Conservation (phyloP, 2,113 vertebrate species). For the Kryptolebias marmoratus region DNA sequence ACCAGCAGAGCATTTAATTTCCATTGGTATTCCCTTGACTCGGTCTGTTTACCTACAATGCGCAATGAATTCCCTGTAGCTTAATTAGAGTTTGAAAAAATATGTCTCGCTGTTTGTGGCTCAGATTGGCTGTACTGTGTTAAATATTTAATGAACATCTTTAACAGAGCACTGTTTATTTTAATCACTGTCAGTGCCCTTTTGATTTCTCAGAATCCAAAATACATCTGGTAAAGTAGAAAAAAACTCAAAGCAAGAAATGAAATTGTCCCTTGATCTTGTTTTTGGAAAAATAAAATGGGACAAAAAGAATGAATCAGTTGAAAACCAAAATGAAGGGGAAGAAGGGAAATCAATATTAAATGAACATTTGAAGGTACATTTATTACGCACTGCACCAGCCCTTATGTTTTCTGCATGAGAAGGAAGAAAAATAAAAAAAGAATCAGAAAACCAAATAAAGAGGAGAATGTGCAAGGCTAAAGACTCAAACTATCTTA, state of each 20-base stretch:
- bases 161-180: slow-evolving; percentile 78
- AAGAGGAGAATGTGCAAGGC: slow-evolving; percentile 46
- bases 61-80: slow-evolving; percentile 81
- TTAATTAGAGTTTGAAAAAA: slow-evolving; percentile 82
- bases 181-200: slow-evolving; percentile 69
- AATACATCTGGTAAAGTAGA: slow-evolving; percentile 59
- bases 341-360: neutral
- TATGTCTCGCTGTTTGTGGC: slow-evolving; percentile 73
- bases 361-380: slow-evolving; percentile 16
- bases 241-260: slow-evolving; percentile 4
- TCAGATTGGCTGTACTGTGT: slow-evolving; percentile 72
- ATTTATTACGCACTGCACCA: slow-evolving; percentile 25
- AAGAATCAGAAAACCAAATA: slow-evolving; percentile 33
- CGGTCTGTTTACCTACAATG: slow-evolving; percentile 83
- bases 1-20: slow-evolving; percentile 79
- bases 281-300: neutral
- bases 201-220: slow-evolving; percentile 53
- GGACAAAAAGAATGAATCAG: neutral
- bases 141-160: slow-evolving; percentile 82
- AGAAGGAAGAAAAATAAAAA: slow-evolving; percentile 10
- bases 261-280: neutral
- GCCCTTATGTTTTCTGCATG: slow-evolving; percentile 28
- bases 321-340: neutral
- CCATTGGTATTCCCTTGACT: slow-evolving; percentile 77
- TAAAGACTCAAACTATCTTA: slow-evolving; percentile 66